Percentiles rank a stretch among this genome's conserved stretches.
These are phyloP conservation scores for Sarcophaga bullata DNA, from an alignment of 1,140 invertebrate species.

Conservation along the genomic window DNA sequence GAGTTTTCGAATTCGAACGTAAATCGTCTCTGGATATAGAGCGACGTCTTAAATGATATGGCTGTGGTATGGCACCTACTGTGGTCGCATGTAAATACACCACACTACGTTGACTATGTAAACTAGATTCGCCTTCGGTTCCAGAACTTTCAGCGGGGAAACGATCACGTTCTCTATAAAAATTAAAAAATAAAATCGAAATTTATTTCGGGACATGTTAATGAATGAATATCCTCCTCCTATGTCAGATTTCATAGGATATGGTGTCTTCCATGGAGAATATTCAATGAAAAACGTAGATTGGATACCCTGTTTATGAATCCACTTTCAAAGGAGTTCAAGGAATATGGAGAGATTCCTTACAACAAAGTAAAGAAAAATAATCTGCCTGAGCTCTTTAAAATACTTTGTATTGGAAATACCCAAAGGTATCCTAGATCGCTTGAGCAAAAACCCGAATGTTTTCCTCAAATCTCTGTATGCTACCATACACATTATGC, in stretches of 20 bases:
- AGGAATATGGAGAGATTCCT: too few species aligned
- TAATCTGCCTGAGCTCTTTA: too few species aligned
- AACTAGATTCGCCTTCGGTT: constrained; percentile 82
- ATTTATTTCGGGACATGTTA: neutral
- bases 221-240: neutral
- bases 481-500: neutral
- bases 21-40: constrained; percentile 77
- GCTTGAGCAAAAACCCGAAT: neutral
- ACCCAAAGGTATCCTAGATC: too few species aligned
- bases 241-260: neutral
- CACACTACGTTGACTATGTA: constrained; percentile 80
- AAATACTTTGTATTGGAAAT: too few species aligned
- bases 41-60: constrained; percentile 60
- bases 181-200: neutral
- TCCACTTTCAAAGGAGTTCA: too few species aligned
- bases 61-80: constrained; percentile 66
- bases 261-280: neutral
- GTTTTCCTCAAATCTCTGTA: neutral
- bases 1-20: constrained; percentile 66
- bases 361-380: too few species aligned
- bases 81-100: constrained; percentile 84
- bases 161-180: constrained; percentile 62
- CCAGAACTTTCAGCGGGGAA: constrained; percentile 72
- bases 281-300: too few species aligned
- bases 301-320: too few species aligned